phyloP scores from a whole-genome alignment of 2,113 vertebrate species.

The Stercorarius parasiticus region DNA sequence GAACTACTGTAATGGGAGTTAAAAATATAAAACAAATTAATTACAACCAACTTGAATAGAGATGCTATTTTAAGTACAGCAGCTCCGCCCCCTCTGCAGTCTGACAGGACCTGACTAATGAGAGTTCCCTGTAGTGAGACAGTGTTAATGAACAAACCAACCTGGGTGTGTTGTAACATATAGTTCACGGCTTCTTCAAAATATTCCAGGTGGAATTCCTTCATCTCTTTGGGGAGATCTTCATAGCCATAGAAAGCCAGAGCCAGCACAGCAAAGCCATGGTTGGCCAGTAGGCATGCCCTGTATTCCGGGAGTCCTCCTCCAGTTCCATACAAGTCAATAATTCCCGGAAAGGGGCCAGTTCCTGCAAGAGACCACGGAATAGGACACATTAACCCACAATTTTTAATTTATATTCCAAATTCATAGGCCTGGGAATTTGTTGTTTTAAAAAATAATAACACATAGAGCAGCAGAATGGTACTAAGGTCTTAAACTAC shows the following conservation, averaged over 20 bases:
- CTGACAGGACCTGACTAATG: not conserved
- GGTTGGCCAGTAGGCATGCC: conserved; percentile 82
- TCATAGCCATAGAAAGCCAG: conserved; percentile 78
- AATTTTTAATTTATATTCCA: not conserved
- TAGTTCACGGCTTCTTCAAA: conserved; percentile 85
- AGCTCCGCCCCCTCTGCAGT: not conserved
- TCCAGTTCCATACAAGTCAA: conserved; percentile 80
- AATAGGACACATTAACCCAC: not conserved
- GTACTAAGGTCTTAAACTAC: not conserved
- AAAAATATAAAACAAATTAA: not conserved
- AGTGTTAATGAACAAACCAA: conserved; percentile 7
- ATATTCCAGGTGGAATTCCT: conserved; percentile 80
- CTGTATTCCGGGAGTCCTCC: conserved; percentile 80
- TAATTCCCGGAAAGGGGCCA: conserved; percentile 81
- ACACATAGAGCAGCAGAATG: not conserved
- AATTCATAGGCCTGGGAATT: not conserved
- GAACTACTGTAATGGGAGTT: not conserved
- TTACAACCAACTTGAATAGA: not conserved
- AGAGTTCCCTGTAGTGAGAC: not conserved
- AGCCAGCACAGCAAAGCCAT: conserved; percentile 83
- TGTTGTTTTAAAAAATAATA: not conserved
- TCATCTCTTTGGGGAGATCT: conserved; percentile 76
- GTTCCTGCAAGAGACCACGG: conserved; percentile 58
- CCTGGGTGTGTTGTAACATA: conserved; percentile 70
- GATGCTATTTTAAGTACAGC: not conserved